Evolutionary conservation across 2,888 invertebrate species (phyloP).

Genomic region (Ophion costatus): DNA sequence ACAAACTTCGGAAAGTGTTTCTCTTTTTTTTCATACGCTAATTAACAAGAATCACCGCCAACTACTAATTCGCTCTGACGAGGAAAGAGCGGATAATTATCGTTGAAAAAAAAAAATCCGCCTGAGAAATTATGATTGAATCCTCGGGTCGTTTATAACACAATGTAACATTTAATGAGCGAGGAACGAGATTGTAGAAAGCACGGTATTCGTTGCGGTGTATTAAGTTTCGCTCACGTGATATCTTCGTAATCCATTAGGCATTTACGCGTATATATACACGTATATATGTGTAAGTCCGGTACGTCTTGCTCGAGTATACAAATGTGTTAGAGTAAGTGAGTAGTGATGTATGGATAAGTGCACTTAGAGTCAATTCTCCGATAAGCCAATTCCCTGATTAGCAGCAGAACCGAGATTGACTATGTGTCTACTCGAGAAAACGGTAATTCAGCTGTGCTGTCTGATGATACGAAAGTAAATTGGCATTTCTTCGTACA

Average conservation of each 20-base stretch:
- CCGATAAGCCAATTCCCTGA: not conserved
- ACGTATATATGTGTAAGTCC: not conserved
- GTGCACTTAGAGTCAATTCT: conserved; percentile 26
- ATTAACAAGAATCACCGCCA: too few species aligned
- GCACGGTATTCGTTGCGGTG: not conserved
- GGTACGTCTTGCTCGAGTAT: not conserved
- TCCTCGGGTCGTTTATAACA: not conserved
- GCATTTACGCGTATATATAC: not conserved
- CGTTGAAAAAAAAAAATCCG: too few species aligned
- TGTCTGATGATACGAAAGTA: conserved; percentile 33
- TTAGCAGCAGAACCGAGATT: conserved; percentile 14
- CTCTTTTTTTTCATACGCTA: too few species aligned
- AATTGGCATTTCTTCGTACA: conserved; percentile 42
- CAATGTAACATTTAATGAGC: conserved; percentile 5
- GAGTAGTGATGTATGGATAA: not conserved
- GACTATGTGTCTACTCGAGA: not conserved
- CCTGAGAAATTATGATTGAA: not conserved
- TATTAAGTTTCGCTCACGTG: conserved; percentile 28
- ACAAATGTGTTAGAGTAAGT: not conserved
- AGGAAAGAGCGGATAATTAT: too few species aligned
- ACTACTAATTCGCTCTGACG: too few species aligned
- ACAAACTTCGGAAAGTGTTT: too few species aligned
- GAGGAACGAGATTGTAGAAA: conserved; percentile 19
- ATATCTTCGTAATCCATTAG: conserved; percentile 19
- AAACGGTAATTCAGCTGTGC: conserved; percentile 33